Base-by-base conservation (phyloP, 2,797 vertebrate genomes). In the Remorina albescens region DNA sequence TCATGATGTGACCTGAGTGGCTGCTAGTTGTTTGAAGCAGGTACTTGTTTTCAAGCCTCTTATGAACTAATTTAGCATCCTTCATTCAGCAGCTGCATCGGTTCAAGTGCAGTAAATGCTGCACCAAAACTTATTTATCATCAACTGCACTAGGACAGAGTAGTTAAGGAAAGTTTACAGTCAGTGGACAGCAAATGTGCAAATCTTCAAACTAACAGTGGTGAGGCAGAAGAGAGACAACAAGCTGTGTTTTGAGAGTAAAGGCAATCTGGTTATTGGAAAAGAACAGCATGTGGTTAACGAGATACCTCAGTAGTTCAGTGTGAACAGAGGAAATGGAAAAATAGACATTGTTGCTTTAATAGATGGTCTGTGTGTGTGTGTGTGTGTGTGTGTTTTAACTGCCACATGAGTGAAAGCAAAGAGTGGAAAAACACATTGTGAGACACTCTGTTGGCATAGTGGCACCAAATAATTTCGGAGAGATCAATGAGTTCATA, bases 311-410 rank as follows among this genome's bases (percentile, higher is more conserved):
- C 79, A 82, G 47, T 55, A 76, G 62, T 70, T 82, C 61, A 44
- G 76, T 69, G 76, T 88, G 80, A 88, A 90, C 59, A 81, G 67
- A 91, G 90, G 87, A 88, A 92, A 91, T 90, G 91, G 91, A 93
- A 94, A 92, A 82, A 87, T 73, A 89, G 70, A 84, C 72, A 76
- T 61, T 59, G 67, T 77, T 64, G 15, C 63, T 86, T 78, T 90
- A 91, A 90, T 92, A 89, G 84, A 88, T 85, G 73, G 82, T 78
- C 83, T 82, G 71, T 13, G 36, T 19, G 16, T 58, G 37, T 60
- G 46, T 61, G 36, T 55, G 50, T 37, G 32, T 61, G 37, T 59
- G 50, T 51, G 34, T 60, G 15, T 87, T 59, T 81, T 61, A 88
- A 89, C 85, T 82, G 80, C 73, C 79, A 78, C 70, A 64, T 56